These are phyloP conservation scores for Eretmocerus hayati DNA, from an alignment of 2,888 invertebrate species.

Conservation along the genomic window DNA sequence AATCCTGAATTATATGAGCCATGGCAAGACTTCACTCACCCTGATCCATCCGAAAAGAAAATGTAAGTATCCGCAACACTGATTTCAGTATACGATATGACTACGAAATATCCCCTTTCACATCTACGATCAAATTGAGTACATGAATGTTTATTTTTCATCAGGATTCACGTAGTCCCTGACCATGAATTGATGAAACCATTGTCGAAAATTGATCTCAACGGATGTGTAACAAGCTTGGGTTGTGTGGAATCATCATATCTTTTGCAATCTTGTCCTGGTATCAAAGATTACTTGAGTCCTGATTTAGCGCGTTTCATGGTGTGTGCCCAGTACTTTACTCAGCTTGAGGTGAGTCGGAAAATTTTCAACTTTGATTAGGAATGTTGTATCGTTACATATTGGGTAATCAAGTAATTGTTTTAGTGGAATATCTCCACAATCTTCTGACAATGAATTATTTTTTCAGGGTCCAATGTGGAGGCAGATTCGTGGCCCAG, in stretches of 20 bases:
- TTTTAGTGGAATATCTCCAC: not conserved
- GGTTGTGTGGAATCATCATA: constrained; percentile 77
- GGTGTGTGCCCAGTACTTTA: constrained; percentile 79
- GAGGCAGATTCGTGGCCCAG: constrained; percentile 79
- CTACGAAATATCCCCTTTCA: no score
- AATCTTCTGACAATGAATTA: not conserved
- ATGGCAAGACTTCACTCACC: constrained; percentile 49
- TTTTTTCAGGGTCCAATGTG: constrained; percentile 75
- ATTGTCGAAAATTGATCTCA: constrained; percentile 41
- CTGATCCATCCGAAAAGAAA: constrained; percentile 31
- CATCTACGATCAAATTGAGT: no score
- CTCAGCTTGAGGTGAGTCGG: constrained; percentile 75
- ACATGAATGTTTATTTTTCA: constrained; percentile 4
- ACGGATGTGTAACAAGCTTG: constrained; percentile 67
- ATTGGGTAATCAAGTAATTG: not conserved
- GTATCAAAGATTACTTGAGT: constrained; percentile 58
- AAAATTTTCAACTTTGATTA: constrained; percentile 7
- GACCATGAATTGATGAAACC: constrained; percentile 48
- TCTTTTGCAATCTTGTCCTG: constrained; percentile 60
- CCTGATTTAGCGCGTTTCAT: constrained; percentile 66
- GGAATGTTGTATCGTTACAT: not conserved
- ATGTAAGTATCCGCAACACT: constrained; percentile 31
- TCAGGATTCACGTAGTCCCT: constrained; percentile 46
- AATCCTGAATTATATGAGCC: constrained; percentile 50
- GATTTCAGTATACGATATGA: not conserved